Evolutionary conservation across 2,113 vertebrate genomes (phyloP), one percentile per base, ranked within the genome.

Genomic region (Perca fluviatilis): DNA sequence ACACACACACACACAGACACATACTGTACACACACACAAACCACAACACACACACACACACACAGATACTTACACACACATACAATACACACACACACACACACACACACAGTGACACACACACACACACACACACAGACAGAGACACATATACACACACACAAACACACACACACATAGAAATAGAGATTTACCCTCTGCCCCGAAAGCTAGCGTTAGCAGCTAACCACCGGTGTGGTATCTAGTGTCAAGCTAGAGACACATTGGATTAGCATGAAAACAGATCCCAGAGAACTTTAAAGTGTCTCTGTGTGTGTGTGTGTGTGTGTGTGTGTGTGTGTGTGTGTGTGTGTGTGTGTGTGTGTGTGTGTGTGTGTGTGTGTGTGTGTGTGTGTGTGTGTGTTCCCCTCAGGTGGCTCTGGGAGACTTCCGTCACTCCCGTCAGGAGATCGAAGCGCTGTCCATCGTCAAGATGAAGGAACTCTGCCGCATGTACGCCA

Each of bases 391-490:
- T 21, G 18, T 53, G 51, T 21, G 33, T 33, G 33, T 33, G 33
- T 6, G 5, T 0, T 7, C 33, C 36, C 56, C 79, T 6, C 89
- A 94, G 93, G 97, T 97, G 88, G 97, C 97, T 0, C 94, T 97
- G 74, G 96, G 95, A 0, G 96, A 97, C 85, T 98, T 97, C 92
- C 94, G 95, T 5, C 97, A 97, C 43, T 96, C 96, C n/a, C 95
- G 95, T 0, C 95, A 96, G 7, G 97, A 98, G 89, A 96, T 97
- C 0, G 96, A 97, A 77, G 97, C 97, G 14, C 90, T 97, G 88
- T 94, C 96, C n/a, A 95, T 97, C 43, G 96, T 97, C 14, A 97
- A 97, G 93, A 97, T 97, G 96, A 95, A 96, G 87, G 97, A 98
- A 63, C 93, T 98, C 13, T 95, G 96, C 81, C 95, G 96, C 36